Base-by-base conservation (phyloP, 2,888 invertebrate species). In the Cerastis rubricosa region DNA sequence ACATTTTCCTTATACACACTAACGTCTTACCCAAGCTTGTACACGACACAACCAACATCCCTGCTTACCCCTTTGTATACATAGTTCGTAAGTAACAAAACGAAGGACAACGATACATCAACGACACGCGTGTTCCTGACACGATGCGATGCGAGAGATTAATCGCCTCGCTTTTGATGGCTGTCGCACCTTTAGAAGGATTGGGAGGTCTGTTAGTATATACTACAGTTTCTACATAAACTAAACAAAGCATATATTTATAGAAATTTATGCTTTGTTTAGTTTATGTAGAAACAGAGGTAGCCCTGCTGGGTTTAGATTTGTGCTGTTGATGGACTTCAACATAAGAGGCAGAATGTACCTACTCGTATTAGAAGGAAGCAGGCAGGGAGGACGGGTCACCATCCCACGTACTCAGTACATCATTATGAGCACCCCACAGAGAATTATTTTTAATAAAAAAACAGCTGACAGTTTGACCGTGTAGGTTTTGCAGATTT, bases 41-140 rank as follows among this genome's bases (percentile, higher is more conserved):
- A 35, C 19, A 17, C 11, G 17, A 22, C 25, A n/a, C 25, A 22
- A 22, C 68, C 14, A 40, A 47, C 35, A 43, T 11, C 7, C 22
- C 54, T 70, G 25, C 11, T 51, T 4, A 57, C 67, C 22, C 64
- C 25, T 51, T 54, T 40, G n/a, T 17, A 47, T 43, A 40, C 8
- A 59, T 49, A 68, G 64, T 65, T n/a, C 11, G 63, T 40, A n/a
- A 64, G 40, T 49, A 67, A 65, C 76, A 70, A 80, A 72, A 72
- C 29, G 54, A 54, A 79, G 14, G 67, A 71, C 66, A 71, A 63
- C 74, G 67, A 84, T 84, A 81, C 70, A 85, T 84, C 84, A 85
- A 65, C n/a, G 69, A 40, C 71, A 72, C 74, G 78, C 64, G 59
- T 84, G 84, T 35, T 11, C 9, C 66, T 84, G 85, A 84, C 85